Evolutionary conservation across 1,140 invertebrate genomes (phyloP).

Genomic region (Cryptotermes secundus): DNA sequence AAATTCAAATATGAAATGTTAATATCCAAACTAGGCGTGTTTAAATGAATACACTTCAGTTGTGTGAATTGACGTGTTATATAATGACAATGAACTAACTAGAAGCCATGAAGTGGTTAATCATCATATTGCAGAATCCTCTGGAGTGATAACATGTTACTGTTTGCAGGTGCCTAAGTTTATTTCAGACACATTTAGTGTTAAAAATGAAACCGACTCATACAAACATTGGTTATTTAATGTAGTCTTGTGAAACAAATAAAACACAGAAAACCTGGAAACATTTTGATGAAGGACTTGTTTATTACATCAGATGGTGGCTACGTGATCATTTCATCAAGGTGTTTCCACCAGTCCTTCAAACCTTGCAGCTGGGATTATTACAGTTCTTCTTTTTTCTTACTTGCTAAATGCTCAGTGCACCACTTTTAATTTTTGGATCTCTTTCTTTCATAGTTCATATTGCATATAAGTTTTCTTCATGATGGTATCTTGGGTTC

Average conservation of each 20-base stretch:
- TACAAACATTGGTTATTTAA: neutral
- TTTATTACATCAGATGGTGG: constrained; percentile 39
- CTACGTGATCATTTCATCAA: constrained; percentile 49
- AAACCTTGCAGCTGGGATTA: constrained; percentile 33
- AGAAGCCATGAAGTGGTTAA: neutral
- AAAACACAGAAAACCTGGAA: constrained; percentile 43
- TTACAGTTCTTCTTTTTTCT: constrained; percentile 5
- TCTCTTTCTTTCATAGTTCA: constrained; percentile 38
- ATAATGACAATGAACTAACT: neutral
- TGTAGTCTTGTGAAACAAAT: neutral
- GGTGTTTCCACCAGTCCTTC: constrained; percentile 49
- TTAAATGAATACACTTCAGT: too few species aligned
- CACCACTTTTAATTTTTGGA: constrained; percentile 33
- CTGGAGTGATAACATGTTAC: neutral
- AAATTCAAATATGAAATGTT: too few species aligned
- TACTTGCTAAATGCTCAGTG: constrained; percentile 21
- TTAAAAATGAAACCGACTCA: neutral
- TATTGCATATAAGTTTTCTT: constrained; percentile 22
- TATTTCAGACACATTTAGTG: constrained; percentile 26
- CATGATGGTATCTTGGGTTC: neutral
- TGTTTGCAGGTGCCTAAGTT: constrained; percentile 21
- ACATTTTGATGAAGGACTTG: constrained; percentile 50
- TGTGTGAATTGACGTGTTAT: too few species aligned
- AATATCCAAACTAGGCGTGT: too few species aligned
- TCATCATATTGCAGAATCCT: neutral